phyloP scores from a whole-genome alignment of 2,113 vertebrate genomes.

The Cyprinodon tularosa region DNA sequence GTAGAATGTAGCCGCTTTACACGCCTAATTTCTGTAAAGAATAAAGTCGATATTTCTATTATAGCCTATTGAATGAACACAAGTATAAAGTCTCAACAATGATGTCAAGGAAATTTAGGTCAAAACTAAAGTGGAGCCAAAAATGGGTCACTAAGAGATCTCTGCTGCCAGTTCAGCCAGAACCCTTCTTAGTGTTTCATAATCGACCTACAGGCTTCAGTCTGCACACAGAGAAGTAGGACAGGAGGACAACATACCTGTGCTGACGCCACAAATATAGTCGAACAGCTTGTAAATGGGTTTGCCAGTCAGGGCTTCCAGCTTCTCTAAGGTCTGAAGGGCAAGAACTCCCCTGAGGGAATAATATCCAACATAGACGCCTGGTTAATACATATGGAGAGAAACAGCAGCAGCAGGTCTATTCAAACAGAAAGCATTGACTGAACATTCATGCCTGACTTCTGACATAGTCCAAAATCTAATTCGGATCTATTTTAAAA shows the following conservation, averaged over 20 bases:
- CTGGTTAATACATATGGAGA: neutral
- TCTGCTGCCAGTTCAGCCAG: slow-evolving; percentile 8
- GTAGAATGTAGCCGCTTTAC: too few species aligned
- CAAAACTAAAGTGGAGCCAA: slow-evolving; percentile 31
- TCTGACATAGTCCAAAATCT: neutral
- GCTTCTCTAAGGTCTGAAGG: slow-evolving; percentile 90
- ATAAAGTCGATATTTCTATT: neutral
- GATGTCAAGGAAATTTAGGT: slow-evolving; percentile 21
- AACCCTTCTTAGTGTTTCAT: slow-evolving; percentile 11
- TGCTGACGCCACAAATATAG: slow-evolving; percentile 98
- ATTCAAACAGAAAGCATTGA: neutral
- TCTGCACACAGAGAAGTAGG: slow-evolving; percentile 24
- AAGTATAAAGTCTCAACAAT: neutral
- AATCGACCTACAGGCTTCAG: slow-evolving; percentile 31
- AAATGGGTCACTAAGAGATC: slow-evolving; percentile 54
- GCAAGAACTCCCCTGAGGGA: slow-evolving; percentile 90
- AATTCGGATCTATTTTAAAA: neutral
- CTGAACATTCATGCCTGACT: neutral
- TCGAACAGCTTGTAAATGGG: slow-evolving; percentile 94
- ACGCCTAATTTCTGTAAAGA: neutral
- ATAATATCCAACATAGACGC: slow-evolving; percentile 12
- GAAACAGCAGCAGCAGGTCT: neutral
- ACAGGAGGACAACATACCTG: slow-evolving; percentile 82
- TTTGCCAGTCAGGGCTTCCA: slow-evolving; percentile 92
- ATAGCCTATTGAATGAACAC: neutral